phyloP scores from a whole-genome alignment of 2,113 vertebrate genomes.

The Sceloporus undulatus region DNA sequence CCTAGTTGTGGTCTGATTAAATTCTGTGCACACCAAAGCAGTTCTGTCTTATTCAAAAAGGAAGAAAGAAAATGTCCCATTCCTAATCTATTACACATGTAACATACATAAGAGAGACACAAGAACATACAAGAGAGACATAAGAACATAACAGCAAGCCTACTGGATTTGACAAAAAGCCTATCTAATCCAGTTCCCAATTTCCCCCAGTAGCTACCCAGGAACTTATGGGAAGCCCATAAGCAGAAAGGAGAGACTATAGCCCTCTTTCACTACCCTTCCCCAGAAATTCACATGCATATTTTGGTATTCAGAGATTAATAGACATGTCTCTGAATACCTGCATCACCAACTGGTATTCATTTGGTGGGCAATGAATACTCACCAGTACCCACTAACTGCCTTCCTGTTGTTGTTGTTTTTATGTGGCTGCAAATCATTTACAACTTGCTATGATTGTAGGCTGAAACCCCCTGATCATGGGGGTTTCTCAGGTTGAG shows the following conservation, averaged over 20 bases:
- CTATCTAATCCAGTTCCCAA: neutral
- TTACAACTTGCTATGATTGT: too few species aligned
- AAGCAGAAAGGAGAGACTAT: neutral
- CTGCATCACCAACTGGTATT: too few species aligned
- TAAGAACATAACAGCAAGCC: neutral
- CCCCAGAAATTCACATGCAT: neutral
- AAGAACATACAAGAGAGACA: neutral
- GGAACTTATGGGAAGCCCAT: too few species aligned
- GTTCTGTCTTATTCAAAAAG: neutral
- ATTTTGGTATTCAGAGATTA: neutral
- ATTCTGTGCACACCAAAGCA: neutral
- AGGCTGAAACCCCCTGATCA: too few species aligned
- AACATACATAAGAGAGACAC: neutral
- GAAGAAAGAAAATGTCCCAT: too few species aligned
- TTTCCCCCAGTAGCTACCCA: neutral
- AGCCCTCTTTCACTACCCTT: too few species aligned
- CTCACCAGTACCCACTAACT: too few species aligned
- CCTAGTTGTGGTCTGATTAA: neutral
- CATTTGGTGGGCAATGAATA: too few species aligned
- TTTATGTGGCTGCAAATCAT: too few species aligned
- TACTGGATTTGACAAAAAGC: neutral
- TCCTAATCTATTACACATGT: neutral
- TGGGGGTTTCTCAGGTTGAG: too few species aligned
- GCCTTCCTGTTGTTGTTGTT: too few species aligned
- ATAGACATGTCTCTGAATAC: neutral